A percentile compares a stretch with the other conserved stretches of the same genome.
phyloP scores from a whole-genome alignment of 2,113 vertebrate genomes.

The Eulemur macaco region DNA sequence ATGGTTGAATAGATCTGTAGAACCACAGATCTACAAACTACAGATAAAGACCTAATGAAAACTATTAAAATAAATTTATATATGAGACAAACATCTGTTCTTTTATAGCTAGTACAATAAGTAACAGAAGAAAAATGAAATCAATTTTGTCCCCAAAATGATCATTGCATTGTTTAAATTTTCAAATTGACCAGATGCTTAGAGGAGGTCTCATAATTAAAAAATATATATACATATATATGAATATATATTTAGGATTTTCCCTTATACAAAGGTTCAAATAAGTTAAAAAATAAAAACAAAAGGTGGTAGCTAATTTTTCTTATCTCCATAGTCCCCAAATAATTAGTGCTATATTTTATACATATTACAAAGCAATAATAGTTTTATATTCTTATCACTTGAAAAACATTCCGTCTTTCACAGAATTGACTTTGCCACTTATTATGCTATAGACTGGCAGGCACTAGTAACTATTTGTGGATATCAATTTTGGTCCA shows the following conservation, averaged over 20 bases:
- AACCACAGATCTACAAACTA: not conserved
- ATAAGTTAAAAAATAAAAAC: not conserved
- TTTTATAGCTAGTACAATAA: constrained; percentile 35
- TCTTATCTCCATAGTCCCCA: not conserved
- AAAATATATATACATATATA: not conserved
- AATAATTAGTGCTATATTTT: not conserved
- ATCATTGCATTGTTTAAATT: not conserved
- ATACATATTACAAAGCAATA: not conserved
- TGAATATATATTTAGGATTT: not conserved
- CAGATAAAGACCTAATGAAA: constrained; percentile 61
- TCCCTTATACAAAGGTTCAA: not conserved
- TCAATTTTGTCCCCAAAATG: not conserved
- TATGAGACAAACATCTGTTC: constrained; percentile 30
- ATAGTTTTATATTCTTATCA: not conserved
- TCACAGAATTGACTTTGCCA: not conserved
- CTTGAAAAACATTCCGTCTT: not conserved
- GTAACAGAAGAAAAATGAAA: constrained; percentile 25
- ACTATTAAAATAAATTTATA: constrained; percentile 61
- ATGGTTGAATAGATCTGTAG: constrained; percentile 33
- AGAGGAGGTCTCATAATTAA: not conserved
- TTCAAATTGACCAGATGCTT: constrained; percentile 8
- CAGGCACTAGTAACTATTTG: not conserved
- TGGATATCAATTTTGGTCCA: not conserved
- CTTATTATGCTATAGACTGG: not conserved
- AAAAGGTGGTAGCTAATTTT: not conserved